Evolutionary conservation across 2,113 vertebrate species (phyloP).

Genomic region (Corydoras maculifer): DNA sequence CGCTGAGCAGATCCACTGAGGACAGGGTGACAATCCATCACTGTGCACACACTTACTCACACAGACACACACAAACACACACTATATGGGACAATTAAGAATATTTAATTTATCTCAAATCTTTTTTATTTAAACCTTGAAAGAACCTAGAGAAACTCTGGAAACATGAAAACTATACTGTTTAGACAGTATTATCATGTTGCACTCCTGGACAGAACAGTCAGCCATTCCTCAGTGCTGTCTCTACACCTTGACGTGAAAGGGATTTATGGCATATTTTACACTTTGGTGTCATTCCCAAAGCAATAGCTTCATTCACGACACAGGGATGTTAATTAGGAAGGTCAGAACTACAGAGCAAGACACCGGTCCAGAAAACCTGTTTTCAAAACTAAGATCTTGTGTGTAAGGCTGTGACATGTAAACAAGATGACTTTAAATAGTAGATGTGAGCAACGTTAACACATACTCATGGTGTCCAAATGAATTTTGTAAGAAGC

Average conservation of each 20-base stretch:
- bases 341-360: constrained; percentile 51
- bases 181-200: too few species aligned
- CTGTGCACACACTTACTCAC: too few species aligned
- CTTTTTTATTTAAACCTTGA: too few species aligned
- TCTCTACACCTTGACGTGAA: constrained; percentile 37
- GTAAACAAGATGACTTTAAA: not conserved
- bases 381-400: constrained; percentile 46
- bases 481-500: too few species aligned
- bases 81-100: too few species aligned
- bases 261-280: constrained; percentile 65
- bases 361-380: constrained; percentile 22
- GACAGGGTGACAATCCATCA: too few species aligned
- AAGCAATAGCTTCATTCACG: constrained; percentile 57
- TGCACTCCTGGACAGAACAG: not conserved
- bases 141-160: too few species aligned
- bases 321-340: constrained; percentile 60
- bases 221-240: constrained; percentile 21
- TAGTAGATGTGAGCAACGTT: too few species aligned
- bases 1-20: too few species aligned
- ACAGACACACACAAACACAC: too few species aligned
- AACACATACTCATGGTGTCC: not conserved
- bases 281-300: constrained; percentile 54
- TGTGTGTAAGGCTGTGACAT: not conserved
- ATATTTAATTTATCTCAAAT: too few species aligned
- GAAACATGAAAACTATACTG: too few species aligned